Evolutionary conservation across 1,140 invertebrate genomes (phyloP).

Genomic region (Pogonomyrmex barbatus): DNA sequence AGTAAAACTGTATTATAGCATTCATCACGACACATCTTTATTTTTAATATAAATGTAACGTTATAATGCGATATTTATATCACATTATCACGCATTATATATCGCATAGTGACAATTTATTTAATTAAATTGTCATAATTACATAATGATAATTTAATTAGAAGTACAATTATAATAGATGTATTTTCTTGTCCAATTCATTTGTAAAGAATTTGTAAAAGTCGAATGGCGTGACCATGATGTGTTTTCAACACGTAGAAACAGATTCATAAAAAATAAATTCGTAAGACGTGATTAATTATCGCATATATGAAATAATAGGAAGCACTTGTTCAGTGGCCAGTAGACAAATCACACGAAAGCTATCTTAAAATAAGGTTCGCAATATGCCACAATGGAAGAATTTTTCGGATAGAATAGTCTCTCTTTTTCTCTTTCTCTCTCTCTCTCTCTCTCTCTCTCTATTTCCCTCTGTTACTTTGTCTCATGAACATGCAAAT

Average conservation of each 20-base stretch:
- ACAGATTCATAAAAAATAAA: neutral
- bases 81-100: too few relatives aligned
- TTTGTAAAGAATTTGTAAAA: neutral
- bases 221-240: too few relatives aligned
- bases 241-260: neutral
- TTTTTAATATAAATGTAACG: too few relatives aligned
- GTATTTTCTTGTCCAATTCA: neutral
- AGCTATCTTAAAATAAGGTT: constrained; percentile 42
- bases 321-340: neutral
- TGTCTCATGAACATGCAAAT: too few relatives aligned
- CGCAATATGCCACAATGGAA: constrained; percentile 62
- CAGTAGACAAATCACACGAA: constrained; percentile 18
- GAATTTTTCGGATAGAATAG: constrained; percentile 43
- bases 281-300: constrained; percentile 21
- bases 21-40: too few relatives aligned
- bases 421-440: neutral
- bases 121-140: neutral
- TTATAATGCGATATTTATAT: too few relatives aligned
- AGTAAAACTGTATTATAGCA: too few relatives aligned
- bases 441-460: neutral
- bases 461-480: neutral
- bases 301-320: neutral
- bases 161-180: too few relatives aligned
- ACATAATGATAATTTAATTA: constrained; percentile 21
- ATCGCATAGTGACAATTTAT: too few relatives aligned